Evolutionary conservation across 2,113 vertebrate species (phyloP).

Genomic region (Numenius arquata): DNA sequence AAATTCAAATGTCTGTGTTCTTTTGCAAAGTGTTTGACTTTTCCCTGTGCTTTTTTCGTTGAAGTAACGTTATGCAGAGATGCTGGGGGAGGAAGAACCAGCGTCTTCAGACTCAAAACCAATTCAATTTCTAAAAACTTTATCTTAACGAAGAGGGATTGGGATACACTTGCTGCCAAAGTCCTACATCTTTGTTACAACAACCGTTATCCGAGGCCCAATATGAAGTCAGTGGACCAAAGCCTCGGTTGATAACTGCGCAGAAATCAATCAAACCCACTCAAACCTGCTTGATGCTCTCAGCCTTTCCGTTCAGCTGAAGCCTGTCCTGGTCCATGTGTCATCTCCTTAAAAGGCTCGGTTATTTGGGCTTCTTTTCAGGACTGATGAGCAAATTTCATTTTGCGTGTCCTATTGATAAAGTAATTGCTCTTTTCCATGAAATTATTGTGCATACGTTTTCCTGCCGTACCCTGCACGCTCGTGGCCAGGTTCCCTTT

Average conservation of each 20-base stretch:
- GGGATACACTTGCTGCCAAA: background rate
- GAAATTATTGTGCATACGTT: background rate
- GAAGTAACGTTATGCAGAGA: background rate
- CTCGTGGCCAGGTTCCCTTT: background rate
- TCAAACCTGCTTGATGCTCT: background rate
- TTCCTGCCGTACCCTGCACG: background rate
- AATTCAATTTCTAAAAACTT: background rate
- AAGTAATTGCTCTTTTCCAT: background rate
- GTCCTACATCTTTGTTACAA: background rate
- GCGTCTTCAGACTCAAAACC: background rate
- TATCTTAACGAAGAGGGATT: background rate
- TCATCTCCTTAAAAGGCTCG: background rate
- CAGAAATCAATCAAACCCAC: background rate
- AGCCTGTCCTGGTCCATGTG: background rate
- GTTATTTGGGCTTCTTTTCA: background rate
- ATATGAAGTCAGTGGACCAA: background rate
- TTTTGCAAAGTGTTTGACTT: constrained; percentile 81
- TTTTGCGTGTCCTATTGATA: background rate
- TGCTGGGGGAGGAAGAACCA: background rate
- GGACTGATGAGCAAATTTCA: background rate
- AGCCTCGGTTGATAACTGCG: background rate
- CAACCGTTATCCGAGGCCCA: background rate
- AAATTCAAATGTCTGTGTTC: constrained; percentile 84
- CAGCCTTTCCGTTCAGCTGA: background rate
- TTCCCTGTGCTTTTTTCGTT: constrained; percentile 41